phyloP scores from a whole-genome alignment of 2,888 invertebrate species.

The Dioctria rufipes region DNA sequence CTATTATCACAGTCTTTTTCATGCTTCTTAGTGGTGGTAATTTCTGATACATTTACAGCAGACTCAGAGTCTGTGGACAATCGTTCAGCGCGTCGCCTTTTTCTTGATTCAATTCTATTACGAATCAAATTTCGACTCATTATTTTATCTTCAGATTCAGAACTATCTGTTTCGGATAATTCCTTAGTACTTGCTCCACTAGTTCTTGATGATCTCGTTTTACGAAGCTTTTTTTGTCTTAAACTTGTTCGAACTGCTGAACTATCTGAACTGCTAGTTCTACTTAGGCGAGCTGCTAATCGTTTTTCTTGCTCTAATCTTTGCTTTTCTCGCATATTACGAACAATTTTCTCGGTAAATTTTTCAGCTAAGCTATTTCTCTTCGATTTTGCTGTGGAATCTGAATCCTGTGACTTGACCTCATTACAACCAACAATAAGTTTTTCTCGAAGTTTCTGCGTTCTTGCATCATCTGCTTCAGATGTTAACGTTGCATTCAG shows the following conservation, averaged over 20 bases:
- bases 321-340: constrained; percentile 70
- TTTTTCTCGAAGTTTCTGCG: background rate
- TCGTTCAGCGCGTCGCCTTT: constrained; percentile 52
- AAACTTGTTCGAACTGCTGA: constrained; percentile 67
- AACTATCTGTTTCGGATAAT: constrained; percentile 51
- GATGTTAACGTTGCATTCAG: background rate
- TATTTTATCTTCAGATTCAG: constrained; percentile 44
- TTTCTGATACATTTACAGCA: constrained; percentile 52
- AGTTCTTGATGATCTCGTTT: constrained; percentile 58
- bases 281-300: constrained; percentile 66
- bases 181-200: constrained; percentile 46
- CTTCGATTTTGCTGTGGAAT: constrained; percentile 64
- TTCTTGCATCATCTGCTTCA: background rate
- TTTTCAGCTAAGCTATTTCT: constrained; percentile 62
- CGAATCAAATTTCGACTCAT: constrained; percentile 52
- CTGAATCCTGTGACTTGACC: constrained; percentile 56
- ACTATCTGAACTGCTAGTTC: constrained; percentile 73
- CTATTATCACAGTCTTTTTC: constrained; percentile 7
- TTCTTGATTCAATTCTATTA: constrained; percentile 48
- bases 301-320: constrained; percentile 66
- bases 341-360: constrained; percentile 72
- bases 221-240: constrained; percentile 65
- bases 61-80: constrained; percentile 60
- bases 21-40: background rate
- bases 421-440: background rate